These are phyloP conservation scores for Intellagama lesueurii DNA, from an alignment of 2,797 vertebrate genomes.

Conservation along the genomic window DNA sequence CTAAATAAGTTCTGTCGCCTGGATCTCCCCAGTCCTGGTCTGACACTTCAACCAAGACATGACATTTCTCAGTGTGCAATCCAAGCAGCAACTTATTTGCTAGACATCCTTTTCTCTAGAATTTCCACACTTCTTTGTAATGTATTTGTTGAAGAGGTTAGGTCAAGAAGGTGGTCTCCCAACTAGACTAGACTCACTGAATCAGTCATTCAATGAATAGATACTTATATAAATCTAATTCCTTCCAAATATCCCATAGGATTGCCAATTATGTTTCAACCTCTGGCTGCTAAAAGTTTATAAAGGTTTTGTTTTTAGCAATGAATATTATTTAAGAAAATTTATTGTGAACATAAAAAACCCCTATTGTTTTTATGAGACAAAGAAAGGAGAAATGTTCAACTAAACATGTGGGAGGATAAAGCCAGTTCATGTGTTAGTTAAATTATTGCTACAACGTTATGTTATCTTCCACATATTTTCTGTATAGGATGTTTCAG, in stretches of 20 bases:
- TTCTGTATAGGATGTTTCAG: neutral
- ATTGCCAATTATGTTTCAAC: too few relatives aligned
- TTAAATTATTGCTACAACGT: conserved; percentile 14
- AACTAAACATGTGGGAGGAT: conserved; percentile 8
- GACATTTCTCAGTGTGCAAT: neutral
- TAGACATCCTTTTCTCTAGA: neutral
- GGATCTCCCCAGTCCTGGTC: neutral
- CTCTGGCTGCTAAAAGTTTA: neutral
- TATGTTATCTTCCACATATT: fast-evolving
- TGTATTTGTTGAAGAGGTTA: neutral
- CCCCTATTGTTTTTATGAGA: neutral
- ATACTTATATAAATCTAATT: too few relatives aligned
- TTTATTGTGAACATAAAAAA: conserved; percentile 2
- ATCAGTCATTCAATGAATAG: too few relatives aligned
- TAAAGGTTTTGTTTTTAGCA: neutral
- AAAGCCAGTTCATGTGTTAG: neutral
- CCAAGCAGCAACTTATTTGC: neutral
- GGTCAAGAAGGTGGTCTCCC: neutral
- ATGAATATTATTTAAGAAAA: neutral
- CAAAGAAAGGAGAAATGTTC: neutral
- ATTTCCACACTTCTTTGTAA: neutral
- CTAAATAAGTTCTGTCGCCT: neutral
- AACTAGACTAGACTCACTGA: too few relatives aligned
- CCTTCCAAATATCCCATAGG: too few relatives aligned
- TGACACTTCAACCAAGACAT: neutral